Evolutionary conservation across 53 echinoderm and acorn worm species (phyloP), one percentile per base, ranked within the genome.

Genomic region (Pentamera pediparva): DNA sequence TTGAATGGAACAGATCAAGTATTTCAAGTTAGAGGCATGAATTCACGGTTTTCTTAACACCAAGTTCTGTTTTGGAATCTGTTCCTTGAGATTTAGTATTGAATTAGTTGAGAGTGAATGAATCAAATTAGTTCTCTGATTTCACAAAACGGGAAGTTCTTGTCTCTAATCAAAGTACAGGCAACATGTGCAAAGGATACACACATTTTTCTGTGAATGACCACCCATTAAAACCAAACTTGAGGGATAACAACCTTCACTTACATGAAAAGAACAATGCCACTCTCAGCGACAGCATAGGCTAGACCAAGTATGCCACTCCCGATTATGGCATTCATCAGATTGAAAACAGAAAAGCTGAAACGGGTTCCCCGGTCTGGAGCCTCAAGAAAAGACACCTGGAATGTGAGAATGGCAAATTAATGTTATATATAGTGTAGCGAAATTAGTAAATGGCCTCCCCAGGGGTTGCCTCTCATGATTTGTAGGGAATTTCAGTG

Each of bases 291-390:
- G 83, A 94, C 90, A 5, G 95, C 95, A 70, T 81, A 94, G 20
- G 95, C 78, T 24, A 94, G 55, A 4, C 95, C 95, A 43, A 94
- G 78, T 32, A 91, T 94, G 12, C 95, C 95, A 75, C 95, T 94
- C 1, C 95, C 95, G 32, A 94, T 45, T 56, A 94, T 84, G 39
- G 90, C 95, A 76, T 94, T 94, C 95, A 94, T 94, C 61, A 94
- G 56, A 48, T 94, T 94, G 70, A 94, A 94, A 15, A 94, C 95
- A 4, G 95, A 94, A 50, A 94, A 62, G 24, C 95, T 78, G 35
- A 94, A 91, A 18, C 91, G 87, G 11, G 87, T 82, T 32, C 79
- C 76, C 45, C 91, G 59, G 31, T 58, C 76, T 18, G 26, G 37
- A n/a, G 45, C 9, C 34, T 62, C 74, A 60, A 17, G 36, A 26